These are phyloP conservation scores for Capreolus pygargus DNA, from an alignment of 2,113 vertebrate species.

Conservation along the genomic window DNA sequence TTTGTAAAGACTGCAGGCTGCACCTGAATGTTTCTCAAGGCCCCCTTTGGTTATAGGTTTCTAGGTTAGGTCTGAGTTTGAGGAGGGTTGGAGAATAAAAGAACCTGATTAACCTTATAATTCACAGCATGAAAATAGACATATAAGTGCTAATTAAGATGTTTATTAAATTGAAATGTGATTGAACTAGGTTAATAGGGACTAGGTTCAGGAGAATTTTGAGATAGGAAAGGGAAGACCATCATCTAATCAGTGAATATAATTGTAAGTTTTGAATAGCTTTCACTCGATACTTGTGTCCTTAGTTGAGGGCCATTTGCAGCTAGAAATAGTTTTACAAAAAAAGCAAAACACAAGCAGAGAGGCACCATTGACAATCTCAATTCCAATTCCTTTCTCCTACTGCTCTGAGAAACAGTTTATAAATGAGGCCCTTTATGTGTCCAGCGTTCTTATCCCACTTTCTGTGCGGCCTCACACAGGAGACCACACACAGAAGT, in stretches of 20 bases:
- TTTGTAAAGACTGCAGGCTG: background rate
- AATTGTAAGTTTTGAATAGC: background rate
- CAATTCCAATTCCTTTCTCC: background rate
- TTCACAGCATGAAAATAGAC: background rate
- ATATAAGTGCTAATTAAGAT: conserved; percentile 23
- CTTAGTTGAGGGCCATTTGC: background rate
- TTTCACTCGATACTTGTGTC: background rate
- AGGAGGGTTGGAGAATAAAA: background rate
- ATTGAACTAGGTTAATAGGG: background rate
- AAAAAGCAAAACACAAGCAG: background rate
- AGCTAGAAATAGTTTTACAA: background rate
- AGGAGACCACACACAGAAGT: background rate
- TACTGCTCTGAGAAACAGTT: conserved; percentile 11
- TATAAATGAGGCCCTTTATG: conserved; percentile 24
- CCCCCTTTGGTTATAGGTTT: background rate
- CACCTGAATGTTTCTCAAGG: background rate
- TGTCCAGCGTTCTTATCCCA: background rate
- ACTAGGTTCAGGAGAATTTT: background rate
- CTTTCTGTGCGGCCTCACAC: background rate
- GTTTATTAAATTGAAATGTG: conserved; percentile 12
- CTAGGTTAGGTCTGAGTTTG: background rate
- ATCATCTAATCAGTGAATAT: background rate
- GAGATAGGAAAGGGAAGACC: background rate
- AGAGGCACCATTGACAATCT: background rate
- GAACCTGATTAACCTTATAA: background rate